phyloP scores from a whole-genome alignment of 2,797 vertebrate genomes.

The Discoglossus pictus region DNA sequence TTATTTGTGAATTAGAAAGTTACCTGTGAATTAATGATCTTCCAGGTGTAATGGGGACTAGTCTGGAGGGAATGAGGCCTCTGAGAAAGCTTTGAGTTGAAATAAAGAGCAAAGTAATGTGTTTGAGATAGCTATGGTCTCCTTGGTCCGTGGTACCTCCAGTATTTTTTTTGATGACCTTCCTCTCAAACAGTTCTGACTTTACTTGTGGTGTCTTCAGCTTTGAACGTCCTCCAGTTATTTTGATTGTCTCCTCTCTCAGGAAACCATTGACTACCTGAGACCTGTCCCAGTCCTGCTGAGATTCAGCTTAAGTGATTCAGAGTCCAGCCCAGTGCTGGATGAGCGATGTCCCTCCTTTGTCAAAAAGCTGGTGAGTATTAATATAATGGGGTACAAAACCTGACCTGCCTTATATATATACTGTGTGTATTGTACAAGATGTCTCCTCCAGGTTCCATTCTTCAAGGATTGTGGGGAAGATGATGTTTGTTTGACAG shows the following conservation, averaged over 20 bases:
- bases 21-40: too few relatives aligned
- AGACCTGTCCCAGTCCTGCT: conserved; percentile 86
- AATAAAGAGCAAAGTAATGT: too few relatives aligned
- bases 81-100: too few relatives aligned
- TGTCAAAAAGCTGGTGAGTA: conserved; percentile 80
- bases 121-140: too few relatives aligned
- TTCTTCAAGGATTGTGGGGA: conserved; percentile 97
- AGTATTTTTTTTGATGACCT: too few relatives aligned
- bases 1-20: too few relatives aligned
- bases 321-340: conserved; percentile 78
- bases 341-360: conserved; percentile 80
- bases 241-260: neutral
- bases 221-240: too few relatives aligned
- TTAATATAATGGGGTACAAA: neutral
- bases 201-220: too few relatives aligned
- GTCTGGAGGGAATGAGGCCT: too few relatives aligned
- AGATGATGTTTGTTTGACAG: conserved; percentile 85
- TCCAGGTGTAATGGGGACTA: too few relatives aligned
- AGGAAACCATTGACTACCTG: conserved; percentile 93
- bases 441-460: conserved; percentile 73
- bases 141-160: too few relatives aligned
- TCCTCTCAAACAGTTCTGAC: too few relatives aligned
- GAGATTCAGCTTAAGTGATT: conserved; percentile 78
- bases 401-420: neutral
- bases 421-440: neutral